Evolutionary conservation across 2,888 invertebrate species (phyloP).

Genomic region (Chrysolina oricalcia): DNA sequence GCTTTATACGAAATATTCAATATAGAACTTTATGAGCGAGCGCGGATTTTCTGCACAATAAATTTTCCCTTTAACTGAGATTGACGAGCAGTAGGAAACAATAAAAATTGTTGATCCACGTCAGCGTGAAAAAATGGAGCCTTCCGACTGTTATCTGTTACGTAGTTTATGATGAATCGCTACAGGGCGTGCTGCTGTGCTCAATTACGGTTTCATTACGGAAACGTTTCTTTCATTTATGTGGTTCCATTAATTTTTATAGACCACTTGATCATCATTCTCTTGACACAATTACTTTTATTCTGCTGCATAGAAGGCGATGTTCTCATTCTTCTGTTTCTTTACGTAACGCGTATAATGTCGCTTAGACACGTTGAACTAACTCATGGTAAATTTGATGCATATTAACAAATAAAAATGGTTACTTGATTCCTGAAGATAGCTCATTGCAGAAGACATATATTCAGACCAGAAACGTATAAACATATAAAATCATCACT

Average conservation of each 20-base stretch:
- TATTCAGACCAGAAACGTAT: too few species aligned
- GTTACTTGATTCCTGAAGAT: too few species aligned
- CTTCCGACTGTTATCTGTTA: background rate
- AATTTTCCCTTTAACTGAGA: constrained; percentile 18
- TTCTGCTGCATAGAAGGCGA: background rate
- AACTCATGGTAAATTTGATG: too few species aligned
- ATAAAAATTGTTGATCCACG: constrained; percentile 22
- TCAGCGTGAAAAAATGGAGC: constrained; percentile 8
- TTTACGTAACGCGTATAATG: too few species aligned
- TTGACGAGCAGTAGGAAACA: constrained; percentile 24
- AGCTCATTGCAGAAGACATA: too few species aligned
- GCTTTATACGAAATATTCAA: constrained; percentile 24
- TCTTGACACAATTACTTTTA: background rate
- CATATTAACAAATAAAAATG: too few species aligned
- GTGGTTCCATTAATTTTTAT: background rate
- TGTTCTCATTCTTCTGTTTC: too few species aligned
- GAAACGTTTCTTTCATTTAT: constrained; percentile 13
- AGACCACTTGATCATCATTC: background rate
- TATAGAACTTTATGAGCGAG: constrained; percentile 16
- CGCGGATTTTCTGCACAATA: constrained; percentile 16
- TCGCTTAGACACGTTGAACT: too few species aligned
- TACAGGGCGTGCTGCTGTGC: background rate
- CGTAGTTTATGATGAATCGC: constrained; percentile 15
- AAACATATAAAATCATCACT: too few species aligned
- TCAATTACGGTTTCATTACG: constrained; percentile 2